Evolutionary conservation across 2,113 vertebrate species (phyloP).

Genomic region (Ammodramus savannarum): DNA sequence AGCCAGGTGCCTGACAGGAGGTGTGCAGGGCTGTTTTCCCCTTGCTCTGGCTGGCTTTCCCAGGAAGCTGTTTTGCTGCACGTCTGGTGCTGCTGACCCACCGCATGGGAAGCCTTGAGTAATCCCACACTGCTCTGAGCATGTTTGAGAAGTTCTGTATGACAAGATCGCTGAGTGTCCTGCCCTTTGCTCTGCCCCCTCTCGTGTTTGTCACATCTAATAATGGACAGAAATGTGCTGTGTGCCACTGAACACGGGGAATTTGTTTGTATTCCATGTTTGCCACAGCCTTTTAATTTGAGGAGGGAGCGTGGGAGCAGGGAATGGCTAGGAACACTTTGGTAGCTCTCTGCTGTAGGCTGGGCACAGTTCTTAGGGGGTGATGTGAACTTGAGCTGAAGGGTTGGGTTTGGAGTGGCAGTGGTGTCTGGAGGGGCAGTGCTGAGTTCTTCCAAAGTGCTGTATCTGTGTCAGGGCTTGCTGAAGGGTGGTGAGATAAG

Average conservation of each 20-base stretch:
- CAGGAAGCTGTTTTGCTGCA: neutral
- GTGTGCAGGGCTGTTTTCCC: neutral
- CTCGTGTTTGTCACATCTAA: constrained; percentile 67
- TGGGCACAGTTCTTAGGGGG: neutral
- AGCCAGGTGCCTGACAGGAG: neutral
- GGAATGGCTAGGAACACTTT: neutral
- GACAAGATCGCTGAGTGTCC: constrained; percentile 35
- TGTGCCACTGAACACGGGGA: constrained; percentile 58
- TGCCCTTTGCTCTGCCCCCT: constrained; percentile 66
- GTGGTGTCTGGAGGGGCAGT: neutral
- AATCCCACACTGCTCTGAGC: constrained; percentile 46
- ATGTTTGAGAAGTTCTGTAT: constrained; percentile 56
- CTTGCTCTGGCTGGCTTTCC: neutral
- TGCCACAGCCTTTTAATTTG: constrained; percentile 56
- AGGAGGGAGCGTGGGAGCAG: constrained; percentile 54
- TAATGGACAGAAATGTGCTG: constrained; percentile 52
- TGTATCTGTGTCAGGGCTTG: neutral
- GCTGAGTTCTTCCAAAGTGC: neutral
- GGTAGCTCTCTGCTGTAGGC: neutral
- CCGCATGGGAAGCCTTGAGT: constrained; percentile 22
- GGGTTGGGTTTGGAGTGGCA: neutral
- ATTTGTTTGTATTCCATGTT: constrained; percentile 46
- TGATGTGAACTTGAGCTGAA: neutral
- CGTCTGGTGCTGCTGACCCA: neutral
- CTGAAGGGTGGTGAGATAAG: neutral